Conservation (phyloP, 2,888 invertebrate species). For the Acleris emargana region DNA sequence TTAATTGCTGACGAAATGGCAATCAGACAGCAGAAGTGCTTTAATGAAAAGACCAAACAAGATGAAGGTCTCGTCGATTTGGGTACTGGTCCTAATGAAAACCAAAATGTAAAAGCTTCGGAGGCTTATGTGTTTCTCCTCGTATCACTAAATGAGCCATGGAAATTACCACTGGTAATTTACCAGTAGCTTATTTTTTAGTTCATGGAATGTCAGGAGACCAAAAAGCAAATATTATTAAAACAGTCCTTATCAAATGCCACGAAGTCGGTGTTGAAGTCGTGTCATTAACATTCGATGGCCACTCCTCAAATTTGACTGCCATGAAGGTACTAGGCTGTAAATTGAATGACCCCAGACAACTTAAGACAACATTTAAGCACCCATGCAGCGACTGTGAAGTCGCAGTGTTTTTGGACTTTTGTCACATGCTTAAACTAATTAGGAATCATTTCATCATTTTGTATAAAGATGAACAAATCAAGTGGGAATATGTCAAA, state of each 20-base stretch:
- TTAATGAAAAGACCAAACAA: background rate
- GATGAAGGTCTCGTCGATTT: slow-evolving; percentile 14
- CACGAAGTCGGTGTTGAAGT: slow-evolving; percentile 40
- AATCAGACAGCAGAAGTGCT: slow-evolving; percentile 18
- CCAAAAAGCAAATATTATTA: slow-evolving; percentile 41
- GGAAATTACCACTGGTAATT: no score
- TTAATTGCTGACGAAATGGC: slow-evolving; percentile 28
- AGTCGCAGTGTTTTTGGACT: slow-evolving; percentile 41
- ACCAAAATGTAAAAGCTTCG: slow-evolving; percentile 12
- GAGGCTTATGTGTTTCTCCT: slow-evolving; percentile 40
- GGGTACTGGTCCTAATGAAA: slow-evolving; percentile 11
- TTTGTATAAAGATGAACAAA: slow-evolving; percentile 11
- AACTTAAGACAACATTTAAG: slow-evolving; percentile 36
- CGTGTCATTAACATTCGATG: slow-evolving; percentile 42
- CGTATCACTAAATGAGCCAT: slow-evolving; percentile 38
- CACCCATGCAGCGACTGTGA: slow-evolving; percentile 29
- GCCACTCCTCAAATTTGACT: slow-evolving; percentile 37
- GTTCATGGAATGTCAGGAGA: slow-evolving; percentile 41
- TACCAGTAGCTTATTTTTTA: slow-evolving; percentile 50
- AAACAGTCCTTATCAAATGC: slow-evolving; percentile 37
- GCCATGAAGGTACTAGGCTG: slow-evolving; percentile 40
- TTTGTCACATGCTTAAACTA: slow-evolving; percentile 41
- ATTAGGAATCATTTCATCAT: slow-evolving; percentile 37
- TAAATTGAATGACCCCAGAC: slow-evolving; percentile 17
- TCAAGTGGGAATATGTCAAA: slow-evolving; percentile 35